phyloP scores from a whole-genome alignment of 2,113 vertebrate genomes.

The Poeciliopsis prolifica region DNA sequence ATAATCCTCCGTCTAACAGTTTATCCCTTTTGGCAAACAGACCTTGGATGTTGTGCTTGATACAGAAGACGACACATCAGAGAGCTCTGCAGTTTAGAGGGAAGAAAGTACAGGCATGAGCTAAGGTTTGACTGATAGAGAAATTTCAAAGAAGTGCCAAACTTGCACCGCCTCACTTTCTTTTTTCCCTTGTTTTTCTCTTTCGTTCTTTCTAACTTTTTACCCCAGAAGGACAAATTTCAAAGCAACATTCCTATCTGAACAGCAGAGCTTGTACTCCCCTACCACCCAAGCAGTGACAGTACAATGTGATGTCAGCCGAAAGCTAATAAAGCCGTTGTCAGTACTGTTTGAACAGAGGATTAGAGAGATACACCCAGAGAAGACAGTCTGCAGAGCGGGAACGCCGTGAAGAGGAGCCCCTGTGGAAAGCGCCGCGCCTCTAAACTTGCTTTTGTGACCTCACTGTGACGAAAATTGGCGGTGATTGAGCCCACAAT shows the following conservation, averaged over 20 bases:
- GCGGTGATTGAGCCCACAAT: slow-evolving; percentile 49
- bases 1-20: background rate
- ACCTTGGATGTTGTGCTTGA: slow-evolving; percentile 10
- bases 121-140: slow-evolving; percentile 1
- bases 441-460: background rate
- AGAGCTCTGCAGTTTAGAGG: background rate
- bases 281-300: slow-evolving; percentile 7
- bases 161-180: slow-evolving; percentile 3
- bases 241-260: slow-evolving; percentile 15
- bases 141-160: slow-evolving; percentile 26
- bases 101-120: slow-evolving; percentile 6
- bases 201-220: background rate
- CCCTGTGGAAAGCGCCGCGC: background rate
- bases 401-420: background rate
- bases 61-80: slow-evolving; percentile 7
- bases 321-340: slow-evolving; percentile 30
- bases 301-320: slow-evolving; percentile 20
- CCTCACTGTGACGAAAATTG: slow-evolving; percentile 2
- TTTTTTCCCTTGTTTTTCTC: background rate
- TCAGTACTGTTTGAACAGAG: slow-evolving; percentile 12
- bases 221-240: slow-evolving; percentile 26
- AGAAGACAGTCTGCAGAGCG: background rate
- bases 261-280: slow-evolving; percentile 12
- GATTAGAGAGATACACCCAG: slow-evolving; percentile 14
- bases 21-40: slow-evolving; percentile 21